Evolutionary conservation across 92 coral and sea anemone species (phyloP).

Genomic region (Zoanthus sociatus): DNA sequence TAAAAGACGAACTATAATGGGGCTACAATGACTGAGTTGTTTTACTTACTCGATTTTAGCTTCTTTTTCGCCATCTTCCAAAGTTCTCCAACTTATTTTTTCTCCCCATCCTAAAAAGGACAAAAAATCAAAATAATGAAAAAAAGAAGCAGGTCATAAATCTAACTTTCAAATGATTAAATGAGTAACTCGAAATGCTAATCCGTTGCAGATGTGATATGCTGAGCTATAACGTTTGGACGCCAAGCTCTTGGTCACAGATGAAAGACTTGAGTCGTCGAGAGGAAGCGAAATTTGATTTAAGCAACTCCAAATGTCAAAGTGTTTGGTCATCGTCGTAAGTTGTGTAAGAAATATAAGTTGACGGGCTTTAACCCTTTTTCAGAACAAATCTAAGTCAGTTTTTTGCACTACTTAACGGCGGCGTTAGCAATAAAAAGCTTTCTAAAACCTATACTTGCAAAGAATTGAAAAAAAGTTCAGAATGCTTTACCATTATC

Average conservation of each 20-base stretch:
- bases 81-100: slow-evolving; percentile 40
- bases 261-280: too few relatives aligned
- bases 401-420: too few relatives aligned
- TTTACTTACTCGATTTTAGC: slow-evolving; percentile 14
- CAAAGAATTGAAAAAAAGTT: not conserved
- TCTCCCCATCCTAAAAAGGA: slow-evolving; percentile 41
- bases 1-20: not conserved
- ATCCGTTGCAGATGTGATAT: not conserved
- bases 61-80: slow-evolving; percentile 42
- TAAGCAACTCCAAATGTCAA: too few relatives aligned
- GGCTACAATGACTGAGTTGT: not conserved
- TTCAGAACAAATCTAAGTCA: too few relatives aligned
- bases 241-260: too few relatives aligned
- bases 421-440: too few relatives aligned
- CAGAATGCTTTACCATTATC: slow-evolving; percentile 16
- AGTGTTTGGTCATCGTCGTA: too few relatives aligned
- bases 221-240: too few relatives aligned
- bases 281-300: too few relatives aligned
- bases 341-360: too few relatives aligned
- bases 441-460: too few relatives aligned
- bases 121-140: not conserved
- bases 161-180: not conserved
- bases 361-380: too few relatives aligned
- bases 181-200: not conserved
- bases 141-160: not conserved